Percentiles rank a stretch among this genome's conserved stretches.
phyloP scores from a whole-genome alignment of 2,113 vertebrate genomes.

The Forbesichthys papilliferus region DNA sequence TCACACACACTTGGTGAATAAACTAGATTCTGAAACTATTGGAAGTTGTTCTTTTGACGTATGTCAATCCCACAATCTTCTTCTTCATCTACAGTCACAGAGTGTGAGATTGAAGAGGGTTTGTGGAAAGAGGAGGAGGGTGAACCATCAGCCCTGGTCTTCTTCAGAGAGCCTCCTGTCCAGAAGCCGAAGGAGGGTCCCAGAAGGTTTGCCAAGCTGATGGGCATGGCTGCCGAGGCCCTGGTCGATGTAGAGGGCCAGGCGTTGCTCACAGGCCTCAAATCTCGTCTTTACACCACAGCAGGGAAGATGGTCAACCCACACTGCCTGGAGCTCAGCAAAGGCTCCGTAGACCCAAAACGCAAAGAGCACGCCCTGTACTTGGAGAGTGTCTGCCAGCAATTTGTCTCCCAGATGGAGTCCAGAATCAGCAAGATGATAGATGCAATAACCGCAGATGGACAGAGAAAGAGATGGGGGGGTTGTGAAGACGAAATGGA shows the following conservation, averaged over 20 bases:
- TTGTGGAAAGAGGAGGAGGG: constrained; percentile 46
- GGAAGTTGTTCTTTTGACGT: neutral
- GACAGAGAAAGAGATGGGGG: constrained; percentile 32
- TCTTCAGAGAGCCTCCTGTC: constrained; percentile 75
- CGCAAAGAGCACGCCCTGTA: constrained; percentile 74
- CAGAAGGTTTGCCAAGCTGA: constrained; percentile 54
- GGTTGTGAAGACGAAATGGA: constrained; percentile 1
- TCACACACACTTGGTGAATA: no score
- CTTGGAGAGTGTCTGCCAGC: constrained; percentile 74
- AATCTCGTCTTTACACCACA: constrained; percentile 55
- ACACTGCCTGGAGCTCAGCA: constrained; percentile 70
- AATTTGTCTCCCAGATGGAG: constrained; percentile 76
- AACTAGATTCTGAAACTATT: neutral
- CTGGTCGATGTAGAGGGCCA: constrained; percentile 73
- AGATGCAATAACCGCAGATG: rapidly evolving
- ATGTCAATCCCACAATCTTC: neutral
- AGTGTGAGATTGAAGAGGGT: constrained; percentile 77
- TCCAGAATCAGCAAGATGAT: constrained; percentile 53
- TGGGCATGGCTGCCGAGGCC: constrained; percentile 66
- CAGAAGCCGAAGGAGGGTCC: constrained; percentile 58
- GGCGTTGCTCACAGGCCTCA: constrained; percentile 71
- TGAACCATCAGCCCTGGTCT: constrained; percentile 58
- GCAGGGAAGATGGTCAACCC: constrained; percentile 54
- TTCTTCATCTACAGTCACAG: constrained; percentile 66
- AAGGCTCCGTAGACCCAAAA: constrained; percentile 58